Evolutionary conservation across 2,113 vertebrate genomes (phyloP).

Genomic region (Corythoichthys intestinalis): DNA sequence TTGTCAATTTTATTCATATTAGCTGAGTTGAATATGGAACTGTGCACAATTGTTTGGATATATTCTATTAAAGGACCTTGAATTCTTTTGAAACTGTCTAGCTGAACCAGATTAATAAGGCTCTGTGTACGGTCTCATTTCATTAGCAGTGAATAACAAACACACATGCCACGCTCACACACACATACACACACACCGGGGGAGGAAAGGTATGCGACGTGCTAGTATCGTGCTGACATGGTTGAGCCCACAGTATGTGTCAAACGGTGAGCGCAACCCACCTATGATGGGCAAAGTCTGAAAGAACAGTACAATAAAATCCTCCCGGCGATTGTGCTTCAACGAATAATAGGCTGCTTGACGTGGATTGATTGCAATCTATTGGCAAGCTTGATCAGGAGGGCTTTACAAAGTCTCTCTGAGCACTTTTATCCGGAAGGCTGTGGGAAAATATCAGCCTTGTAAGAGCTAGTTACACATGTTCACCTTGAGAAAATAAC

Average conservation of each 20-base stretch:
- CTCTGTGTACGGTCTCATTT: conserved; percentile 64
- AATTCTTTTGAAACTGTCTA: conserved; percentile 9
- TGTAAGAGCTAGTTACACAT: conserved; percentile 9
- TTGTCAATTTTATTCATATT: background rate
- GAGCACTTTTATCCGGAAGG: conserved; percentile 30
- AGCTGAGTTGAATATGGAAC: background rate
- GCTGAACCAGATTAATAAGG: conserved; percentile 62
- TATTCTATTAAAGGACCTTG: too few relatives aligned
- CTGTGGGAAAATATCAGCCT: conserved; percentile 24
- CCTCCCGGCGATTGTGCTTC: conserved; percentile 27
- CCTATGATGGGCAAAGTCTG: conserved; percentile 39
- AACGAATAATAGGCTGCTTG: conserved; percentile 56
- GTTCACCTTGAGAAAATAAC: too few relatives aligned
- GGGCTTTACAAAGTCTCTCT: conserved; percentile 45
- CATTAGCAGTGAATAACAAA: conserved; percentile 54
- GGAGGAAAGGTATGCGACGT: conserved; percentile 4
- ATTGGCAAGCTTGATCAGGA: conserved; percentile 52
- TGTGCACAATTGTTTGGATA: background rate
- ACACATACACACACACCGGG: conserved; percentile 7
- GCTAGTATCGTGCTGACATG: conserved; percentile 7
- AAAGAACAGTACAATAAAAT: conserved; percentile 59
- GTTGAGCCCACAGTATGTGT: conserved; percentile 9
- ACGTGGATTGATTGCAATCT: conserved; percentile 60
- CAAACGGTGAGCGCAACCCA: background rate
- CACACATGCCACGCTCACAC: too few relatives aligned